These are phyloP conservation scores for Zeuzera pyrina DNA, from an alignment of 2,888 invertebrate species.

Conservation along the genomic window DNA sequence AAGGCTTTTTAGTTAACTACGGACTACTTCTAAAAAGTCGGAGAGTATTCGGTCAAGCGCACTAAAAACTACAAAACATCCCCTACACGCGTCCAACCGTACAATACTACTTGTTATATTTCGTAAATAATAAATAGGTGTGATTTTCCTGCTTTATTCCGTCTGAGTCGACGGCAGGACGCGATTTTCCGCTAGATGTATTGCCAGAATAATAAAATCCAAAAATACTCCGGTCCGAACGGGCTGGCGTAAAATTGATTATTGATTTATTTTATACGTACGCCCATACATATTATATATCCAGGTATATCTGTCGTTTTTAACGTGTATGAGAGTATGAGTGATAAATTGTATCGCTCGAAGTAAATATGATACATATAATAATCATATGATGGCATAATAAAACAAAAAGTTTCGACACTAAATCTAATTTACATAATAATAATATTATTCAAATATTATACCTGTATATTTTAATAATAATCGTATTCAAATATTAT, in stretches of 20 bases:
- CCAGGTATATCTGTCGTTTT: neutral
- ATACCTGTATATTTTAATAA: no score
- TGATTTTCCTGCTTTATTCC: slow-evolving; percentile 33
- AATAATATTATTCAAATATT: no score
- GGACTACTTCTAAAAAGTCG: no score
- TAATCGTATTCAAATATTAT: no score
- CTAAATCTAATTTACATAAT: no score
- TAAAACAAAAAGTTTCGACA: no score
- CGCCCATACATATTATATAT: neutral
- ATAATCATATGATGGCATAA: no score
- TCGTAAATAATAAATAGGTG: slow-evolving; percentile 37
- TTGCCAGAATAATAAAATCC: slow-evolving; percentile 53
- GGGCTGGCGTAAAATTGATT: slow-evolving; percentile 65
- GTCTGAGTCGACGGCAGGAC: slow-evolving; percentile 30
- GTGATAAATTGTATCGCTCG: no score
- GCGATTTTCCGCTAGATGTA: slow-evolving; percentile 61
- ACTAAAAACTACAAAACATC: slow-evolving; percentile 7
- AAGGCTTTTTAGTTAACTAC: no score
- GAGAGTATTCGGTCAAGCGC: slow-evolving; percentile 9
- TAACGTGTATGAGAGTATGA: neutral
- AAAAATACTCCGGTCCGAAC: slow-evolving; percentile 45
- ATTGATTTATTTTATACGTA: slow-evolving; percentile 41
- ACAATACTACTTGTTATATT: slow-evolving; percentile 23
- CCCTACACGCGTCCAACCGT: slow-evolving; percentile 5
- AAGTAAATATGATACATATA: no score